A percentile compares a stretch with the other conserved stretches of the same genome.
These are phyloP conservation scores for Cariama cristata DNA, from an alignment of 2,113 vertebrate species.

Conservation along the genomic window DNA sequence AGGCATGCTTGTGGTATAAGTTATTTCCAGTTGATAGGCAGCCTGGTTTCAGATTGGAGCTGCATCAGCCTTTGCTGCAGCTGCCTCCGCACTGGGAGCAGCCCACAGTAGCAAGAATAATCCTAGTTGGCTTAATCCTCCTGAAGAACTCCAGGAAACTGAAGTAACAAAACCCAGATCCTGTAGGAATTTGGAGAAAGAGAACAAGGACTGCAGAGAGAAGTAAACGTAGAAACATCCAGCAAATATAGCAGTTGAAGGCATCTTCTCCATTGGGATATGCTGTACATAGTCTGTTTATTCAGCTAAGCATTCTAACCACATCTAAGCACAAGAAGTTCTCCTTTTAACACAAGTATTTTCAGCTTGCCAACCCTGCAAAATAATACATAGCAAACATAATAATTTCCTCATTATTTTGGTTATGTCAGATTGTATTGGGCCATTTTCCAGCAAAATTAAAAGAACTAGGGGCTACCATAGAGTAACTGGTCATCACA, in stretches of 20 bases:
- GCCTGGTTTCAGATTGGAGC: background rate
- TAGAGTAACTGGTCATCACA: no score
- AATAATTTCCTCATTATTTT: background rate
- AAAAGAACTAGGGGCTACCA: background rate
- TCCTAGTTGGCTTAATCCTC: background rate
- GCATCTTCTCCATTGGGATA: background rate
- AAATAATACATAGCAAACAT: background rate
- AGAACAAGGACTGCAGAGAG: background rate
- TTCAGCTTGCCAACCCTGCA: background rate
- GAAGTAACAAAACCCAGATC: background rate
- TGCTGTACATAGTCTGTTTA: background rate
- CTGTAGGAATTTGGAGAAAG: background rate
- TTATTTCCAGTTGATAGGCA: background rate
- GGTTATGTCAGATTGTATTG: background rate
- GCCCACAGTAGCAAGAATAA: background rate
- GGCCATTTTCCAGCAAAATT: background rate
- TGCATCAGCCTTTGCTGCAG: background rate
- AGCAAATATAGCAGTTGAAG: background rate
- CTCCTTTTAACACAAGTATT: background rate
- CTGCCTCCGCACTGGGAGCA: background rate
- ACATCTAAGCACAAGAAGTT: background rate
- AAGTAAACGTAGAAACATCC: background rate
- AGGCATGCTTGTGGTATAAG: no score
- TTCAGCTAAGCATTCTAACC: background rate
- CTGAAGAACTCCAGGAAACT: background rate